phyloP scores from a whole-genome alignment of 1,140 invertebrate genomes.

The Rhyzopertha dominica region DNA sequence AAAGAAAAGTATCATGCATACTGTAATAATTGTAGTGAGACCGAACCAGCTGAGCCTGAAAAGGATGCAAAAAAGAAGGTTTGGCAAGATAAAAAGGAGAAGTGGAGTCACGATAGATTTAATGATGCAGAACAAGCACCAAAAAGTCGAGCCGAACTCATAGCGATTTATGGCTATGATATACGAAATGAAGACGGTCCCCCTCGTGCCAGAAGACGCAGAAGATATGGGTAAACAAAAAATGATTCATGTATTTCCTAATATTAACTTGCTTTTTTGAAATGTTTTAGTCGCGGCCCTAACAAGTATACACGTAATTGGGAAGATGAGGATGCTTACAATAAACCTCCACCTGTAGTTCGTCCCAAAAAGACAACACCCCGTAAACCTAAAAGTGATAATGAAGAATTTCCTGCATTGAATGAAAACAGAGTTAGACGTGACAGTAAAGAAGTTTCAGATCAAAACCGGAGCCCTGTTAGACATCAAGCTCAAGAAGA shows the following conservation, averaged over 20 bases:
- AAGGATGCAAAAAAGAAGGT: conserved; percentile 52
- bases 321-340: conserved; percentile 87
- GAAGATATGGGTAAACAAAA: conserved; percentile 71
- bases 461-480: too few species aligned
- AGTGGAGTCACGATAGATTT: conserved; percentile 89
- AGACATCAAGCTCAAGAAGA: too few species aligned
- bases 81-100: conserved; percentile 61
- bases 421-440: conserved; percentile 1
- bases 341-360: conserved; percentile 39
- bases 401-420: conserved; percentile 35
- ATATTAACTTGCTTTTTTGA: too few species aligned
- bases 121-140: conserved; percentile 77
- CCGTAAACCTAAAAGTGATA: background rate
- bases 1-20: too few species aligned
- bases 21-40: too few species aligned
- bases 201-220: conserved; percentile 74
- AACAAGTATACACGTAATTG: conserved; percentile 88
- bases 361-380: background rate
- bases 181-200: conserved; percentile 89
- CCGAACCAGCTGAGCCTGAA: conserved; percentile 44
- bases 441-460: conserved; percentile 2
- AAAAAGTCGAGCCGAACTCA: conserved; percentile 81
- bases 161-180: conserved; percentile 90
- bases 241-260: too few species aligned
- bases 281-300: conserved; percentile 66